Percentiles rank a stretch among this genome's conserved stretches.
Conservation (phyloP, 2,113 vertebrate species). For the Nothocercus julius region DNA sequence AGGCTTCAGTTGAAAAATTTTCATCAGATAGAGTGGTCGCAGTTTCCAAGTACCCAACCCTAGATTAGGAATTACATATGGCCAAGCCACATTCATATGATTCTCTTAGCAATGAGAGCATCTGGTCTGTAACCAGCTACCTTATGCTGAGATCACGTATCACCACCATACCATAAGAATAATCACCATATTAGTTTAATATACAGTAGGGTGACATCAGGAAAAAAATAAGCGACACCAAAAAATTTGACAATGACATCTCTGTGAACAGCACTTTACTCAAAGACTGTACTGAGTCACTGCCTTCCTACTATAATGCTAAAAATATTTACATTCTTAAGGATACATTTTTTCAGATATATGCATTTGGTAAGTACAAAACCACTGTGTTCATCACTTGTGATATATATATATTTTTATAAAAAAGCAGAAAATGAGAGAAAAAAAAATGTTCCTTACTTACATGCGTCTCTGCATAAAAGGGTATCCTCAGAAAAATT, state of each 20-base stretch:
- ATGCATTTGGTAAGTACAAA: not conserved
- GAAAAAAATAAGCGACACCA: not conserved
- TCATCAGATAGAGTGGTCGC: not conserved
- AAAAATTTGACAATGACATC: not conserved
- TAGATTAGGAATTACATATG: fast-evolving
- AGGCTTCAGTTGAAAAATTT: not conserved
- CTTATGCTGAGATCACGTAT: not conserved
- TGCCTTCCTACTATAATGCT: not conserved
- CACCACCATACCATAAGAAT: not conserved
- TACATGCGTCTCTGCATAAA: not conserved
- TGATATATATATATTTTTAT: not conserved
- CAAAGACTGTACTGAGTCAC: not conserved
- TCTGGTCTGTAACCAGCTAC: not conserved
- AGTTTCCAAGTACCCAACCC: not conserved
- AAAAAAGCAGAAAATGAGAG: not conserved
- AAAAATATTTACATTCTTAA: not conserved
- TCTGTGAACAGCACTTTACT: not conserved
- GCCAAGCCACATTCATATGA: not conserved
- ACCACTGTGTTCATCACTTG: not conserved
- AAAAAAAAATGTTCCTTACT: not conserved
- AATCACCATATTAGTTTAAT: not conserved
- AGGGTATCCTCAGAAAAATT: not conserved
- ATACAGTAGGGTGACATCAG: not conserved
- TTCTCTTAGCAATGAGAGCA: not conserved
- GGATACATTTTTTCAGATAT: not conserved